These are phyloP conservation scores for Lathamus discolor DNA, from an alignment of 2,113 vertebrate genomes.

Conservation along the genomic window DNA sequence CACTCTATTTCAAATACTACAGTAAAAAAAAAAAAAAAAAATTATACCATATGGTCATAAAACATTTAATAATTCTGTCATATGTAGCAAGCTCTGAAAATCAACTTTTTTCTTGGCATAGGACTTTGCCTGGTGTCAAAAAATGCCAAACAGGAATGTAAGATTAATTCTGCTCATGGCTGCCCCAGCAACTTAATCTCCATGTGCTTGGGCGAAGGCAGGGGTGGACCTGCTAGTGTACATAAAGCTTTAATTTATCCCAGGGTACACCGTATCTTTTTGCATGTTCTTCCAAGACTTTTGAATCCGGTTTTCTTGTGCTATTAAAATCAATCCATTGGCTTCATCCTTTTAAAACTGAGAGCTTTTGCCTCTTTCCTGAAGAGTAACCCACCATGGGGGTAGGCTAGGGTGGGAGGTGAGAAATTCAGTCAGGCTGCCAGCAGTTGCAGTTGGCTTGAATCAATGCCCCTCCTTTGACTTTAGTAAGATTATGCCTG, in stretches of 20 bases:
- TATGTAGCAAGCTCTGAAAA: constrained; percentile 20
- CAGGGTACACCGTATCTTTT: not conserved
- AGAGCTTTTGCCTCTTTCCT: not conserved
- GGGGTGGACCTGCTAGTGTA: not conserved
- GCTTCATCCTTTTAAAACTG: not conserved
- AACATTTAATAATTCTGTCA: constrained; percentile 25
- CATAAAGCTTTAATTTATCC: not conserved
- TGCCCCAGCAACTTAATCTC: constrained; percentile 9
- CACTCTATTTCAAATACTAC: not conserved
- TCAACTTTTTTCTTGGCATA: constrained; percentile 44
- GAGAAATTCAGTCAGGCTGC: constrained; percentile 34
- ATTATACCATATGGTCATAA: constrained; percentile 20
- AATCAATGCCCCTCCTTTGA: constrained; percentile 21
- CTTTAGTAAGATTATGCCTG: not conserved
- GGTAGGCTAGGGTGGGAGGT: not conserved
- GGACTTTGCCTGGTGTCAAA: constrained; percentile 4
- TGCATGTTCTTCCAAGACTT: not conserved
- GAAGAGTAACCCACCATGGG: not conserved
- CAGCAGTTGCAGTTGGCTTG: constrained; percentile 18
- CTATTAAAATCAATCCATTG: not conserved
- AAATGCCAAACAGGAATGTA: constrained; percentile 34
- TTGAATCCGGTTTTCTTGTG: not conserved
- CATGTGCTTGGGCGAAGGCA: not conserved
- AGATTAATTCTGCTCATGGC: constrained; percentile 18
- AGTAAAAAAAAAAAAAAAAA: not conserved